These are phyloP conservation scores for Poeciliopsis presidionis DNA, from an alignment of 2,797 vertebrate species.

Conservation along the genomic window DNA sequence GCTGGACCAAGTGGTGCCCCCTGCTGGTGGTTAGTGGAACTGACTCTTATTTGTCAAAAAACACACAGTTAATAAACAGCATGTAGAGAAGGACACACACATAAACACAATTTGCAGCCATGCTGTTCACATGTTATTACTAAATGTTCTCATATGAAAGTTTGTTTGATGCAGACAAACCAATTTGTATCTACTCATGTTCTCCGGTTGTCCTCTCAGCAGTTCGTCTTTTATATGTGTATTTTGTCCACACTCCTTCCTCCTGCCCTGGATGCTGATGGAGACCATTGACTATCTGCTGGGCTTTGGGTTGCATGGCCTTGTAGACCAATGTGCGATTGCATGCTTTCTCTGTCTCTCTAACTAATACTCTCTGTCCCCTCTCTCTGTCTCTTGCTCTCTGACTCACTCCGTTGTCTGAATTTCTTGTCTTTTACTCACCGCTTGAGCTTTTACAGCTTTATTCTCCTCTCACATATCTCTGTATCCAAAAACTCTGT, in stretches of 20 bases:
- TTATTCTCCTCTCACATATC: constrained; percentile 85
- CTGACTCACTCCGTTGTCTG: constrained; percentile 38
- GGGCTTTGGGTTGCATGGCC: constrained; percentile 92
- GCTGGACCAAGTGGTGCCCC: constrained; percentile 98
- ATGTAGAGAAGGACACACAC: constrained; percentile 30
- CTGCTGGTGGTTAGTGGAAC: constrained; percentile 95
- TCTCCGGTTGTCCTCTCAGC: constrained; percentile 68
- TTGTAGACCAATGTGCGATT: constrained; percentile 75
- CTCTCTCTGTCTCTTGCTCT: constrained; percentile 41
- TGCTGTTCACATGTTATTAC: constrained; percentile 40
- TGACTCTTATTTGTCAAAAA: constrained; percentile 21
- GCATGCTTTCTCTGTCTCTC: constrained; percentile 80
- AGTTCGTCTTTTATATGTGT: constrained; percentile 65
- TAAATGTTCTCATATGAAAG: constrained; percentile 11
- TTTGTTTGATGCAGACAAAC: not conserved
- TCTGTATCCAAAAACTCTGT: constrained; percentile 80
- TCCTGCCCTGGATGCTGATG: constrained; percentile 67
- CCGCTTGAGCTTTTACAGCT: constrained; percentile 93
- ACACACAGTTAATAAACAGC: constrained; percentile 17
- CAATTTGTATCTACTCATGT: constrained; percentile 65
- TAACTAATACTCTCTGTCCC: constrained; percentile 48
- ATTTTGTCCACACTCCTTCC: constrained; percentile 54
- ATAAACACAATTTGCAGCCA: constrained; percentile 38
- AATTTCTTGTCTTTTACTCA: constrained; percentile 67
- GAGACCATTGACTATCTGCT: constrained; percentile 78